These are phyloP conservation scores for Zoanthus solanderi DNA, from an alignment of 92 coral and sea anemone genomes.

Conservation along the genomic window DNA sequence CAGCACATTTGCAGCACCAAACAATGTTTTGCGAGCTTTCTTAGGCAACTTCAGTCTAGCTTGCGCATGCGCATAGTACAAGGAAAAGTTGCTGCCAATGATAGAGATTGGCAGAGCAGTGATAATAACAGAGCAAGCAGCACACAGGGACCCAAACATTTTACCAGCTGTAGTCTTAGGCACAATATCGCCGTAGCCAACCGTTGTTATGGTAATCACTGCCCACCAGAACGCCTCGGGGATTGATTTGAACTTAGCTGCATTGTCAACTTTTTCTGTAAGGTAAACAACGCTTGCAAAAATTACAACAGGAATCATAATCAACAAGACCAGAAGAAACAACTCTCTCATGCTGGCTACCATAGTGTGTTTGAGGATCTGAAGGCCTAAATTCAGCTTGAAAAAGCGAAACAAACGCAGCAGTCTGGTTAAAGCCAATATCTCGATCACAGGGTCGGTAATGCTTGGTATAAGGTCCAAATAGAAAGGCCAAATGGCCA, in stretches of 20 bases:
- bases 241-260: slow-evolving; percentile 77
- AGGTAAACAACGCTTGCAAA: slow-evolving; percentile 89
- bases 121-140: slow-evolving; percentile 87
- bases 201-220: slow-evolving; percentile 93
- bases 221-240: slow-evolving; percentile 99
- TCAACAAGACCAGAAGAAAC: slow-evolving; percentile 76
- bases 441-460: slow-evolving; percentile 50
- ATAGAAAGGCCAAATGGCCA: slow-evolving; percentile 94
- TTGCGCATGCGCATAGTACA: slow-evolving; percentile 98
- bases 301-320: slow-evolving; percentile 91
- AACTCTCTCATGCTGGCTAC: slow-evolving; percentile 94
- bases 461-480: slow-evolving; percentile 59
- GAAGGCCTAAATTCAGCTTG: slow-evolving; percentile 94
- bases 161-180: slow-evolving; percentile 80
- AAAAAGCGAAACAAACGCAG: slow-evolving; percentile 90
- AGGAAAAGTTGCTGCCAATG: slow-evolving; percentile 95
- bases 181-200: slow-evolving; percentile 91
- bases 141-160: slow-evolving; percentile 86
- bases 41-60: slow-evolving; percentile 97
- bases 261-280: slow-evolving; percentile 57
- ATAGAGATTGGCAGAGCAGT: slow-evolving; percentile 99
- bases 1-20: slow-evolving; percentile 87
- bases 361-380: slow-evolving; percentile 94
- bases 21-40: slow-evolving; percentile 80
- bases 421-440: slow-evolving; percentile 80